Percentiles rank a stretch among this genome's conserved stretches.
phyloP scores from a whole-genome alignment of 2,113 vertebrate species.

The Gymnarchus niloticus region DNA sequence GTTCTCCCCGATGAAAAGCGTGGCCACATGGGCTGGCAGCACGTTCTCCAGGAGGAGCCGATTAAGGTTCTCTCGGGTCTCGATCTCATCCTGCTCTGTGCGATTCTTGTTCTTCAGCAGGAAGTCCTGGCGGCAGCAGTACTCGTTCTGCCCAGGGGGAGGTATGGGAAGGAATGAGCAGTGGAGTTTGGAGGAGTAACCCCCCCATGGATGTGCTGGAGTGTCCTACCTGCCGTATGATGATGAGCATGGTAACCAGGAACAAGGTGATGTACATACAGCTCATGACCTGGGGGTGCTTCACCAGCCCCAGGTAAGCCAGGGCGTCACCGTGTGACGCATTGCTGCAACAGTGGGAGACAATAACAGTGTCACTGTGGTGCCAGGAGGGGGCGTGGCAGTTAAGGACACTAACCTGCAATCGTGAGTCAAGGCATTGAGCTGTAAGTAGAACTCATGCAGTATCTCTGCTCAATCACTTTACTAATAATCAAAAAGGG shows the following conservation, averaged over 20 bases:
- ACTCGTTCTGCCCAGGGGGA: conserved; percentile 71
- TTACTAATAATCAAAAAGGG: background rate
- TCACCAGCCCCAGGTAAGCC: conserved; percentile 52
- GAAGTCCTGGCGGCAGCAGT: conserved; percentile 84
- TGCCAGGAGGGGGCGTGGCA: background rate
- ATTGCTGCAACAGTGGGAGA: conserved; percentile 22
- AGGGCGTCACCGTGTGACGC: conserved; percentile 13
- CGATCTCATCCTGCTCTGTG: conserved; percentile 90
- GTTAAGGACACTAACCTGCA: background rate
- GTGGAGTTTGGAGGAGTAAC: background rate
- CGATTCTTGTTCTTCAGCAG: conserved; percentile 93
- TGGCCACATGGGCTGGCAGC: conserved; percentile 86
- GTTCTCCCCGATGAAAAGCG: conserved; percentile 87
- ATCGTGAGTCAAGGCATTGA: background rate
- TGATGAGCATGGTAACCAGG: conserved; percentile 78
- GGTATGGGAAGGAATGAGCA: background rate
- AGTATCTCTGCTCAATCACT: background rate
- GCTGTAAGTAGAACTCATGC: background rate
- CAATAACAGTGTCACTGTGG: background rate
- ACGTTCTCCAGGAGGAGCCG: conserved; percentile 94
- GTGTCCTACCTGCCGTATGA: conserved; percentile 78
- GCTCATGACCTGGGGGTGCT: conserved; percentile 68
- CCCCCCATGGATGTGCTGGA: background rate
- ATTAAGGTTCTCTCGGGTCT: conserved; percentile 95
- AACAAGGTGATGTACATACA: conserved; percentile 86